phyloP scores from a whole-genome alignment of 2,113 vertebrate genomes.

The Cololabis saira region DNA sequence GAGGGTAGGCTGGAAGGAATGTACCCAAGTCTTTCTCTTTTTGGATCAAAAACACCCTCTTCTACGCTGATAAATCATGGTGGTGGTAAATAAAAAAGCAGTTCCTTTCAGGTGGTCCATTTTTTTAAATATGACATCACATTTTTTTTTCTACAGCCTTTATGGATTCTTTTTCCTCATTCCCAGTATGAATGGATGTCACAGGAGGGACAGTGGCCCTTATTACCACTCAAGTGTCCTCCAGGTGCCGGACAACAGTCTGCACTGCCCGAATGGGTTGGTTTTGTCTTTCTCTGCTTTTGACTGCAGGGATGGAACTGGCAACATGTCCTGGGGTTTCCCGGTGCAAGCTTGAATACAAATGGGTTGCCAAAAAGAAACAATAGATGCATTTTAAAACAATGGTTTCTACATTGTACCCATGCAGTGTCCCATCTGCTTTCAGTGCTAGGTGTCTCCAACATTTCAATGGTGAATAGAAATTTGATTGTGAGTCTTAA shows the following conservation, averaged over 20 bases:
- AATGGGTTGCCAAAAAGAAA: slow-evolving; percentile 10
- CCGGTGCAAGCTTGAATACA: slow-evolving; percentile 1
- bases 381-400: slow-evolving; percentile 7
- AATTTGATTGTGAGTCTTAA: slow-evolving; percentile 34
- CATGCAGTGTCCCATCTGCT: slow-evolving; percentile 9
- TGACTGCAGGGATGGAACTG: not conserved
- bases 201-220: too few species aligned
- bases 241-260: not conserved
- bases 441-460: slow-evolving; percentile 27
- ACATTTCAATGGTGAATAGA: slow-evolving; percentile 39
- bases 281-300: slow-evolving; percentile 9
- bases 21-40: too few species aligned
- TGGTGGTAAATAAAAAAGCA: too few species aligned
- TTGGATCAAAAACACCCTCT: too few species aligned
- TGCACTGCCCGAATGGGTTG: slow-evolving; percentile 11
- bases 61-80: too few species aligned
- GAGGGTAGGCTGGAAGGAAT: too few species aligned
- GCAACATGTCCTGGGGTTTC: slow-evolving; percentile 33
- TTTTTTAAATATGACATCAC: too few species aligned
- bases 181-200: slow-evolving; percentile 18
- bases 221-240: slow-evolving; percentile 8
- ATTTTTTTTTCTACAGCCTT: too few species aligned
- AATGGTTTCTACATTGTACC: slow-evolving; percentile 24
- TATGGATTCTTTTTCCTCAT: not conserved
- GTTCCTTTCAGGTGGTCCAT: not conserved